Conservation (phyloP, 2,113 vertebrate species). For the Callithrix jacchus region DNA sequence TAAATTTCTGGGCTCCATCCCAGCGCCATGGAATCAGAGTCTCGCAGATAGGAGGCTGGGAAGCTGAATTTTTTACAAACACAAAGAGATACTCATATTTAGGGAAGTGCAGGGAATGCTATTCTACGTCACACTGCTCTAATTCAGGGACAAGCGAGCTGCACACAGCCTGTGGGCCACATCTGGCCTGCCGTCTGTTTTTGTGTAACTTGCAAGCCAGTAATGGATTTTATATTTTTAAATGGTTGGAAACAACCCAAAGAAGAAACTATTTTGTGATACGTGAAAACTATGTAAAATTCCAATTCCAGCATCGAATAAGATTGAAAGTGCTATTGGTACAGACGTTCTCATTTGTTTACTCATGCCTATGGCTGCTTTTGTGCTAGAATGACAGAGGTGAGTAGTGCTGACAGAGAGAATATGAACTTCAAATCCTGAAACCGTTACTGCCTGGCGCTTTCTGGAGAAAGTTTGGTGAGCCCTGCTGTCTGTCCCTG, state of each 20-base stretch:
- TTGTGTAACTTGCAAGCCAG: background rate
- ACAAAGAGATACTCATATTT: background rate
- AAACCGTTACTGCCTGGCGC: background rate
- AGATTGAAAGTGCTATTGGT: background rate
- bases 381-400: fast-evolving
- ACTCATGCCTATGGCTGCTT: background rate
- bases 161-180: fast-evolving
- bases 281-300: background rate
- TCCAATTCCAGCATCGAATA: background rate
- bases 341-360: background rate
- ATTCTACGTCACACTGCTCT: background rate
- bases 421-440: background rate
- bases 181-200: background rate
- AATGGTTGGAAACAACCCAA: background rate
- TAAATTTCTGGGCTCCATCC: background rate
- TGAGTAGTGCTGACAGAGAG: background rate
- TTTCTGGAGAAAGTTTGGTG: background rate
- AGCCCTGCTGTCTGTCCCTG: background rate
- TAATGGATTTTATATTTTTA: conserved; percentile 7
- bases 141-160: background rate
- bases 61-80: background rate
- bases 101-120: background rate
- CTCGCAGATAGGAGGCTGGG: background rate
- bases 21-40: background rate
- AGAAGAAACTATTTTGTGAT: background rate